Conservation (phyloP, 37 sponge, comb jelly and placozoan genomes). For the Halichondria panicea region DNA sequence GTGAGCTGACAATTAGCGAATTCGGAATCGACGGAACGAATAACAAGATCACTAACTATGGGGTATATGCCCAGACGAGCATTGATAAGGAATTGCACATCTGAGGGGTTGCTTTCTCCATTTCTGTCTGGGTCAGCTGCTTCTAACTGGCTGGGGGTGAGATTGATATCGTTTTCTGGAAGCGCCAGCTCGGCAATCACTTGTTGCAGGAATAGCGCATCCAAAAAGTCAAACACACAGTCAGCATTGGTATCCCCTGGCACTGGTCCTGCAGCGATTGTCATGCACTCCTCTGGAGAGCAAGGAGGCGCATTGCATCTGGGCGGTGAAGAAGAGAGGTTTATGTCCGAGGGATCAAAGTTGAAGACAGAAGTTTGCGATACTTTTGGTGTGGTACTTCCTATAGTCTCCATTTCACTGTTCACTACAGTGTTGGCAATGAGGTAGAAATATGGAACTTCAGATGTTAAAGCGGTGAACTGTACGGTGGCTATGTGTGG, state of each 20-base stretch:
- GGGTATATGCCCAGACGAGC: constrained; percentile 39
- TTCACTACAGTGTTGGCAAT: too few relatives aligned
- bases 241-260: constrained; percentile 65
- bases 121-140: constrained; percentile 75
- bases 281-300: constrained; percentile 10
- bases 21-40: constrained; percentile 48
- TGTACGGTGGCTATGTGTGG: constrained; percentile 34
- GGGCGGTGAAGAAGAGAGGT: not conserved
- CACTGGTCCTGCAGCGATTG: not conserved
- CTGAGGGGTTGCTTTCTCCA: constrained; percentile 40
- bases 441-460: too few relatives aligned
- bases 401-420: too few relatives aligned
- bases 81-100: constrained; percentile 37
- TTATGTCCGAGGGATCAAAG: constrained; percentile 18
- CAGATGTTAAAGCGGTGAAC: constrained; percentile 1
- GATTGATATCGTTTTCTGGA: not conserved
- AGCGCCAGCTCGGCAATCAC: constrained; percentile 1
- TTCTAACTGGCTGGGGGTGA: constrained; percentile 27
- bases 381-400: not conserved
- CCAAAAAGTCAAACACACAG: constrained; percentile 61
- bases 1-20: constrained; percentile 62
- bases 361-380: constrained; percentile 6
- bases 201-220: constrained; percentile 37
- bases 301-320: constrained; percentile 38
- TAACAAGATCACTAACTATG: constrained; percentile 32